phyloP scores from a whole-genome alignment of 1,140 invertebrate genomes.

The Hirudo medicinalis region DNA sequence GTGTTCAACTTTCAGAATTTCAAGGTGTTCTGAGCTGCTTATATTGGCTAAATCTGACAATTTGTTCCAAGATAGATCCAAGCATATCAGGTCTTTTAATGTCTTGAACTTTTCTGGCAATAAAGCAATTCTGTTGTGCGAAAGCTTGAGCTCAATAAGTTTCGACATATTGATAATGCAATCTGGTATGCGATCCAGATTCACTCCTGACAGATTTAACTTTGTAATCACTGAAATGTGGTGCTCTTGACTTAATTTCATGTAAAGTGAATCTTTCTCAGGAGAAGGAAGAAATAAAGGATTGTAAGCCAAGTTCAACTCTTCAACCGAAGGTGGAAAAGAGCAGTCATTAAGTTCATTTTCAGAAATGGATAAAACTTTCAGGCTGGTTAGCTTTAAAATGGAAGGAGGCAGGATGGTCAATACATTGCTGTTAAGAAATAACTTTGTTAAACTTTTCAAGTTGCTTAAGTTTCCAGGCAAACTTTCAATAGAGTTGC shows the following conservation, averaged over 20 bases:
- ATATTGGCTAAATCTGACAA: not conserved
- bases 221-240: not conserved
- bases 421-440: slow-evolving; percentile 33
- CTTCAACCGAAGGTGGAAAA: slow-evolving; percentile 29
- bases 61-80: slow-evolving; percentile 15
- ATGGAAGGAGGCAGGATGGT: slow-evolving; percentile 32
- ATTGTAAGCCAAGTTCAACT: slow-evolving; percentile 33
- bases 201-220: not conserved
- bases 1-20: slow-evolving; percentile 7
- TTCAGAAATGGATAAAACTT: slow-evolving; percentile 28
- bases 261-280: not conserved
- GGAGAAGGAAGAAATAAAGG: not conserved
- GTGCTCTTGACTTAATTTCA: too few relatives aligned
- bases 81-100: slow-evolving; percentile 6
- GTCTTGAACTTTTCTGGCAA: slow-evolving; percentile 20
- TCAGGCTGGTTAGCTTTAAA: slow-evolving; percentile 31
- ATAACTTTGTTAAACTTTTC: slow-evolving; percentile 33
- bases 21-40: slow-evolving; percentile 8
- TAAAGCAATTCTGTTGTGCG: slow-evolving; percentile 27
- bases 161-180: slow-evolving; percentile 17
- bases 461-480: slow-evolving; percentile 31
- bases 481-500: slow-evolving; percentile 32
- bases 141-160: slow-evolving; percentile 30
- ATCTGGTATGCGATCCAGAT: not conserved
- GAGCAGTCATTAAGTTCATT: slow-evolving; percentile 34